A percentile compares a stretch with the other conserved stretches of the same genome.
These are phyloP conservation scores for Ypsolopha scabrella DNA, from an alignment of 2,888 invertebrate species.

Conservation along the genomic window DNA sequence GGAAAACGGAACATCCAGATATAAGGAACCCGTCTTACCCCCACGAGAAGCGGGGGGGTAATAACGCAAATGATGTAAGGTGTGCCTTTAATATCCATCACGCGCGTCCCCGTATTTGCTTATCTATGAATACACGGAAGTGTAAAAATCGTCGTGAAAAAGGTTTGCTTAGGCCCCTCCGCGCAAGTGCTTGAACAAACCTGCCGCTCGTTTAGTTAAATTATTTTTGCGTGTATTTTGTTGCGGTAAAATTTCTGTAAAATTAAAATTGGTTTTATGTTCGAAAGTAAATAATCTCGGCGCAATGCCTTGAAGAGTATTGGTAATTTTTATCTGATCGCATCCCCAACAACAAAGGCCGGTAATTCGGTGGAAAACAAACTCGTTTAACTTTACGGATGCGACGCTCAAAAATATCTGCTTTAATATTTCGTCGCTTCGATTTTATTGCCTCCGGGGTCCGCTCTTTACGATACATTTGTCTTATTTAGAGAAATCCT, in stretches of 20 bases:
- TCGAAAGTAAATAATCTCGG: background rate
- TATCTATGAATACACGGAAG: conserved; percentile 68
- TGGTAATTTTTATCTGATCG: conserved; percentile 51
- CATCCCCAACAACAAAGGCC: conserved; percentile 44
- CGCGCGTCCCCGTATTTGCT: conserved; percentile 67
- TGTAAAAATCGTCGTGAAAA: conserved; percentile 65
- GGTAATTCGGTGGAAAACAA: conserved; percentile 51
- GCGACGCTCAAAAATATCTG: conserved; percentile 48
- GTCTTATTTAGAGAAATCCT: conserved; percentile 48
- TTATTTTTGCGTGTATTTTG: too few relatives aligned
- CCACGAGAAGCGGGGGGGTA: conserved; percentile 39
- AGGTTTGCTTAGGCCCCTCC: conserved; percentile 8
- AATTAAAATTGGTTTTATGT: background rate
- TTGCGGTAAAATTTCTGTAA: background rate
- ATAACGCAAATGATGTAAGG: conserved; percentile 71
- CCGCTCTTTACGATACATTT: conserved; percentile 53
- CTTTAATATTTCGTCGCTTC: conserved; percentile 50
- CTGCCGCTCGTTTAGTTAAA: too few relatives aligned
- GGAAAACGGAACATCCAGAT: conserved; percentile 48
- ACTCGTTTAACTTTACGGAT: conserved; percentile 66
- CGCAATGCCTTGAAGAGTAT: conserved; percentile 24
- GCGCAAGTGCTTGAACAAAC: background rate
- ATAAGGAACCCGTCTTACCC: conserved; percentile 60
- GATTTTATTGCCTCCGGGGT: conserved; percentile 55
- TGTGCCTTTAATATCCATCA: conserved; percentile 71